Base-by-base conservation (phyloP, 2,113 vertebrate genomes). In the Cyprinodon variegatus region DNA sequence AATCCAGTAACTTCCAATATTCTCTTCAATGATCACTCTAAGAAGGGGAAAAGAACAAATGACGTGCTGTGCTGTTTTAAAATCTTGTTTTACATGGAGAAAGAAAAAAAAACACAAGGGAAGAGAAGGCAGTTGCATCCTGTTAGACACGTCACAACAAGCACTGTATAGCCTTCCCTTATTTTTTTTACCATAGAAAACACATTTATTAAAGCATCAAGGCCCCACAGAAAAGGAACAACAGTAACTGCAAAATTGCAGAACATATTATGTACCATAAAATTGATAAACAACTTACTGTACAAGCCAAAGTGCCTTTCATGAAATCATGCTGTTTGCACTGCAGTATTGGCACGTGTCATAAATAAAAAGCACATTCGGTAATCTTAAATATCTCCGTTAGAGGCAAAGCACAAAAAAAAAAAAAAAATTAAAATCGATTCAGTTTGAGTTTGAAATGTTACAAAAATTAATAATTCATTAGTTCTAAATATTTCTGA, bases 141-240 rank as follows among this genome's bases (percentile, higher is more conserved):
- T 65, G 73, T 78, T 69, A 43, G 62, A 67, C 9, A 40, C 48
- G 74, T 57, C 59, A 88, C 77, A 86, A 72, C 73, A 92, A 90
- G 83, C 85, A 87, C 70, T 48, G 88, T 69, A 82, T 72, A 79
- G 59, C 69, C 75, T 80, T 85, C 78, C 70, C 74, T 68, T 86
- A 29, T 29, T 85, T 79, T 70, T 86, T 80, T 72, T 88, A 86
- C 77, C 36, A 69, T 93, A 93, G 79, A 93, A 94, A 94, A 93
- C 61, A 72, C 84, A 83, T 94, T 94, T 94, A 94, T 94, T 94
- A 93, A 93, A 94, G 89, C 93, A 91, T 89, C 39, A 17, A 81
- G 76, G 86, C 87, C 89, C 78, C 84, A 90, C 74, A 91, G 91
- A 83, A 89, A 37, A 88, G 91, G 85, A 70, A 77, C 68, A 87